Evolutionary conservation across 2,888 invertebrate genomes (phyloP).

Genomic region (Perizoma flavofasciatum): DNA sequence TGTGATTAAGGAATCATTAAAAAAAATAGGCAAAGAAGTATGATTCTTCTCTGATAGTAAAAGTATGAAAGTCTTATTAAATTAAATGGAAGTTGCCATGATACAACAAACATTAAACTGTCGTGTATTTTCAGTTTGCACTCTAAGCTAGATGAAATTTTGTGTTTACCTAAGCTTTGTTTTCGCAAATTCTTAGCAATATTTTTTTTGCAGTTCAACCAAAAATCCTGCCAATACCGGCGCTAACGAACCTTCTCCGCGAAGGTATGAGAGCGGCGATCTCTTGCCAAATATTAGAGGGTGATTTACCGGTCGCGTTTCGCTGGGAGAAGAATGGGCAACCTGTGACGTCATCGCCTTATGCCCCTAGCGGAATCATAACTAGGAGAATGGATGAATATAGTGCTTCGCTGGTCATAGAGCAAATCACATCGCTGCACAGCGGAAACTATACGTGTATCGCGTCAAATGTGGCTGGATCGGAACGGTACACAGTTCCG

Average conservation of each 20-base stretch:
- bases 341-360: constrained; percentile 86
- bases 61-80: constrained; percentile 23
- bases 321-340: constrained; percentile 96
- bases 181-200: constrained; percentile 20
- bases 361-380: constrained; percentile 75
- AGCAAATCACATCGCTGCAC: constrained; percentile 92
- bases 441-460: constrained; percentile 97
- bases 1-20: constrained; percentile 22
- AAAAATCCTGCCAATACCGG: constrained; percentile 92
- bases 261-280: constrained; percentile 95
- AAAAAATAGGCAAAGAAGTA: constrained; percentile 24
- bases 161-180: constrained; percentile 9
- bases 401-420: constrained; percentile 93
- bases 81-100: constrained; percentile 16
- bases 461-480: constrained; percentile 93
- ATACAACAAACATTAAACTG: constrained; percentile 16
- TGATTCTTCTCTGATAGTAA: constrained; percentile 15
- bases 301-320: constrained; percentile 95
- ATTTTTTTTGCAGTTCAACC: constrained; percentile 87
- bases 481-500: constrained; percentile 90
- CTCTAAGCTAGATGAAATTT: constrained; percentile 16
- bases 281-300: constrained; percentile 95
- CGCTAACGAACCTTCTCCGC: constrained; percentile 90
- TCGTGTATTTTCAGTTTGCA: constrained; percentile 15
- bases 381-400: constrained; percentile 90